A percentile compares a stretch with the other conserved stretches of the same genome.
Evolutionary conservation across 2,888 invertebrate species (phyloP).

Genomic region (Meloe dianella): DNA sequence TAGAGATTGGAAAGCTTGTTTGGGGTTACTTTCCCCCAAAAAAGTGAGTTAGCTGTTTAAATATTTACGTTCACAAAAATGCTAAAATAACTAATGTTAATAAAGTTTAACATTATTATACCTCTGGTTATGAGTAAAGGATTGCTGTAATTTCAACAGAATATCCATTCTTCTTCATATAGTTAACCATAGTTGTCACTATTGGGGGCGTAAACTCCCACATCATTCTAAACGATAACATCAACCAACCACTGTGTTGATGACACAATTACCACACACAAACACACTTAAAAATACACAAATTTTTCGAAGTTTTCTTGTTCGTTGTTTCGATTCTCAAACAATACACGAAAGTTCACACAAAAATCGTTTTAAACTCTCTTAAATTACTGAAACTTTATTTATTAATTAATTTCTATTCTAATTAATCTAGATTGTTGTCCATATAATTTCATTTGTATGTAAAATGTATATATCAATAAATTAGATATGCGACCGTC

Average conservation of each 20-base stretch:
- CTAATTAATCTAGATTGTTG: not conserved
- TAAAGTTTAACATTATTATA: constrained; percentile 10
- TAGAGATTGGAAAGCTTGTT: not conserved
- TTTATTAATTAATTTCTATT: not conserved
- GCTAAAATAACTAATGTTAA: not conserved
- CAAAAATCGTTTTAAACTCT: not conserved
- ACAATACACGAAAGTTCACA: not conserved
- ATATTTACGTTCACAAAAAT: not conserved
- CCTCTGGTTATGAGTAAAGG: constrained; percentile 23
- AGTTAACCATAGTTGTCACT: constrained; percentile 8
- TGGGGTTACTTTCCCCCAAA: not conserved
- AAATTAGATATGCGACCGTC: constrained; percentile 11
- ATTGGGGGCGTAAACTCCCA: constrained; percentile 29
- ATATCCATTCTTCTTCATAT: constrained; percentile 12
- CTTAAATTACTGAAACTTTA: not conserved
- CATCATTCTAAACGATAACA: constrained; percentile 16
- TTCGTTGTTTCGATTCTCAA: not conserved
- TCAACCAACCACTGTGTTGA: not conserved
- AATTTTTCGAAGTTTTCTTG: not conserved
- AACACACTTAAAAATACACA: not conserved
- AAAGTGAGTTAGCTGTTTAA: not conserved
- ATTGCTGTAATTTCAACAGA: constrained; percentile 12
- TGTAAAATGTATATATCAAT: not conserved
- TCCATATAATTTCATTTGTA: not conserved
- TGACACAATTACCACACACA: constrained; percentile 1